Evolutionary conservation across 1,140 invertebrate genomes (phyloP).

Genomic region (Grapholita molesta): DNA sequence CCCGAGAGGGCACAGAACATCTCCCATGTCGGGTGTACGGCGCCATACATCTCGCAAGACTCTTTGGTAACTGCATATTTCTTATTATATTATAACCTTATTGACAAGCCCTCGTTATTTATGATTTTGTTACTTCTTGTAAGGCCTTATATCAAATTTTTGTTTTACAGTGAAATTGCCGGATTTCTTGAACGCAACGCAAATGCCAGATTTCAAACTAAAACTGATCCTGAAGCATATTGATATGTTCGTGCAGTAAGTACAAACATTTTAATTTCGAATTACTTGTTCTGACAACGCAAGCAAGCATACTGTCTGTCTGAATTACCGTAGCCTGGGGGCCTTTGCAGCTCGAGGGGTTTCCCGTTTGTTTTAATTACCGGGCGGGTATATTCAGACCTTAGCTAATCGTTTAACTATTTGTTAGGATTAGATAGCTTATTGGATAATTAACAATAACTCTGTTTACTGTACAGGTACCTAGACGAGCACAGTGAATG

Average conservation of each 20-base stretch:
- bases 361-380: too few species aligned
- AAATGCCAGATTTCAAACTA: slow-evolving; percentile 72
- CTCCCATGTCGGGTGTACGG: slow-evolving; percentile 69
- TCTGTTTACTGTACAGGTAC: slow-evolving; percentile 45
- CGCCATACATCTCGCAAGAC: slow-evolving; percentile 68
- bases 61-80: slow-evolving; percentile 56
- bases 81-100: slow-evolving; percentile 12
- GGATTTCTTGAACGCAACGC: slow-evolving; percentile 68
- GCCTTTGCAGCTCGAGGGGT: too few species aligned
- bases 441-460: slow-evolving; percentile 7
- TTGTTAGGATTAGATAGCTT: too few species aligned
- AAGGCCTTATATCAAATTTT: slow-evolving; percentile 3
- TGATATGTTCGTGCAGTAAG: slow-evolving; percentile 75
- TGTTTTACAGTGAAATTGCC: slow-evolving; percentile 68
- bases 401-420: too few species aligned
- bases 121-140: not conserved
- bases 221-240: slow-evolving; percentile 68
- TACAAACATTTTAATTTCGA: slow-evolving; percentile 29
- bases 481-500: slow-evolving; percentile 73
- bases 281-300: too few species aligned
- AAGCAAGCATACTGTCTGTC: too few species aligned
- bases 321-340: too few species aligned
- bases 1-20: slow-evolving; percentile 58
- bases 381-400: too few species aligned
- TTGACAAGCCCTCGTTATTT: not conserved